These are phyloP conservation scores for Encarsia formosa DNA, from an alignment of 2,888 invertebrate species.

Conservation along the genomic window DNA sequence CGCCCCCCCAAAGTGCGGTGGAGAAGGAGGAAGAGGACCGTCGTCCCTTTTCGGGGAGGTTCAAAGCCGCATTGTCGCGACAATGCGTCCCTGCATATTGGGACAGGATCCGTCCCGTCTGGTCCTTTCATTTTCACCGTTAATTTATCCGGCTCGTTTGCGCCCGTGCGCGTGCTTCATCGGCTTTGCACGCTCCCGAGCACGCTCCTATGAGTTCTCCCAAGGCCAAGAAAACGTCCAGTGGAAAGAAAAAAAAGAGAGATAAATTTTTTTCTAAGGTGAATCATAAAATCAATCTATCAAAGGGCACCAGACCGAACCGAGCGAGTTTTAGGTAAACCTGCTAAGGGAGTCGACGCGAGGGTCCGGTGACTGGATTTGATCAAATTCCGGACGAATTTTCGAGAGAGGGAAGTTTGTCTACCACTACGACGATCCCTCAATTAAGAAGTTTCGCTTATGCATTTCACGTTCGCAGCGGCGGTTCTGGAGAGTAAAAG, in stretches of 20 bases:
- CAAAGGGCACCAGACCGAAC: constrained; percentile 44
- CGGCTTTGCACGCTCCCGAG: too few species aligned
- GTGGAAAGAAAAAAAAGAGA: constrained; percentile 9
- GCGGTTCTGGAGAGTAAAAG: background rate
- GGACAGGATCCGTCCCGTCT: background rate
- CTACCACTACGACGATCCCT: constrained; percentile 21
- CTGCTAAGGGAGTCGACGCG: constrained; percentile 1
- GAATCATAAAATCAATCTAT: constrained; percentile 27
- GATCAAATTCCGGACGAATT: constrained; percentile 42
- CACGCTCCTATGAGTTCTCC: background rate
- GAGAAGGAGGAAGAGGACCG: constrained; percentile 23
- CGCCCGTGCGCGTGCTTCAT: constrained; percentile 3
- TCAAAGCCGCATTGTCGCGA: background rate
- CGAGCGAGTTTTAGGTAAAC: constrained; percentile 48
- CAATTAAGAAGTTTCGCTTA: constrained; percentile 25
- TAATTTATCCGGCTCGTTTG: constrained; percentile 22
- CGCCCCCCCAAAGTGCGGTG: constrained; percentile 18
- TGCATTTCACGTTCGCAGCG: constrained; percentile 12
- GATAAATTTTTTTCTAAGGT: constrained; percentile 7
- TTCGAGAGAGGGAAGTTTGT: constrained; percentile 26
- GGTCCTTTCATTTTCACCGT: constrained; percentile 14
- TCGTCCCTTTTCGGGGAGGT: constrained; percentile 3
- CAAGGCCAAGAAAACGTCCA: background rate
- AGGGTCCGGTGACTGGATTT: constrained; percentile 36
- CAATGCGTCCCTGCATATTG: constrained; percentile 1